These are phyloP conservation scores for Armadillidium nasatum DNA, from an alignment of 1,140 invertebrate species.

Conservation along the genomic window DNA sequence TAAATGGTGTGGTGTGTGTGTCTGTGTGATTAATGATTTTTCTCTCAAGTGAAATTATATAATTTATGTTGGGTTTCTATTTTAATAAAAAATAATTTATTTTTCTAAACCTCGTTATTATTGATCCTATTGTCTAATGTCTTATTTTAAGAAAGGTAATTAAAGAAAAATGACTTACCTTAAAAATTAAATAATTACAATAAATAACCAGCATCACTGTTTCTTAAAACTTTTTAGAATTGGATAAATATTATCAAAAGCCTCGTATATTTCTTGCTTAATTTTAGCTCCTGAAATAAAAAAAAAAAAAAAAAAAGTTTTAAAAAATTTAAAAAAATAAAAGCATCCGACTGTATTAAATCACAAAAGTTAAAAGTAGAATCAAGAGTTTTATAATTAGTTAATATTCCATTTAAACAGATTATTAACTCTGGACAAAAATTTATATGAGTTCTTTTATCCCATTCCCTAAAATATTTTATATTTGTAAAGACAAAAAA, in stretches of 20 bases:
- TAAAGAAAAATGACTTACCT: not conserved
- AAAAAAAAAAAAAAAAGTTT: constrained; percentile 43
- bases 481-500: too few species aligned
- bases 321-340: too few species aligned
- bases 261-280: constrained; percentile 96
- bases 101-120: too few species aligned
- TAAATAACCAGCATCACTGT: constrained; percentile 54
- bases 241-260: constrained; percentile 99
- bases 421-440: too few species aligned
- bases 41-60: not conserved
- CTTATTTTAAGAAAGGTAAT: not conserved
- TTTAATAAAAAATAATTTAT: too few species aligned
- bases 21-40: not conserved
- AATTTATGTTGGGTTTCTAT: not conserved
- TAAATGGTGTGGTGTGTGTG: not conserved
- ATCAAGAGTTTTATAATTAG: too few species aligned
- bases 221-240: constrained; percentile 99
- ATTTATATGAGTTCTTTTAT: too few species aligned
- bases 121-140: not conserved
- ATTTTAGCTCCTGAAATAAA: constrained; percentile 89
- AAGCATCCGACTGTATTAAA: too few species aligned
- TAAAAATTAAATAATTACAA: not conserved
- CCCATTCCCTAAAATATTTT: too few species aligned
- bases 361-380: too few species aligned
- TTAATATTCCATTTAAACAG: too few species aligned